Percentiles rank a stretch among this genome's conserved stretches.
Conservation (phyloP, 37 sponge, comb jelly and placozoan genomes). For the Tethya wilhelma region DNA sequence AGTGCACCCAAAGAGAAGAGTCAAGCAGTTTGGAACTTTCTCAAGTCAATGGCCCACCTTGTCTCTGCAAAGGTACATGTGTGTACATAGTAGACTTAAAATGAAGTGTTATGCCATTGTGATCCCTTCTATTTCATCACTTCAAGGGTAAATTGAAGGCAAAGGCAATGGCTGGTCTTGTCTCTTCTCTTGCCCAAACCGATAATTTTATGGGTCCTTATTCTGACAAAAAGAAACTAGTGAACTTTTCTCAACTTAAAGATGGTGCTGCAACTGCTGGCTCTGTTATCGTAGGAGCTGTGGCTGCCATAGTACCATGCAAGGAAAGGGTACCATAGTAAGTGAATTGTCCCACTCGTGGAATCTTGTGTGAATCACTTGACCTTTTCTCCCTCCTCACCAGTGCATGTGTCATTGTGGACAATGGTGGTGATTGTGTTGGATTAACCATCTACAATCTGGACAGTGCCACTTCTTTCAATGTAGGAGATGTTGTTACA, state of each 20-base stretch:
- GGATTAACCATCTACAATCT: conserved; percentile 73
- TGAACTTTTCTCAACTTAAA: not conserved
- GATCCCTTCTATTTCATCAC: not conserved
- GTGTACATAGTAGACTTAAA: not conserved
- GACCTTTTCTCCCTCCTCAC: not conserved
- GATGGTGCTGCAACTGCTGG: conserved; percentile 8
- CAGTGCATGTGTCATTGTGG: conserved; percentile 68
- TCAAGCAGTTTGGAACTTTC: not conserved
- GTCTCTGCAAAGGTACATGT: conserved; percentile 47
- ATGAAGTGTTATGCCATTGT: not conserved
- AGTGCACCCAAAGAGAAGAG: conserved; percentile 23
- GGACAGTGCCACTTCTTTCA: conserved; percentile 33
- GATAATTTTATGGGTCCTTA: not conserved
- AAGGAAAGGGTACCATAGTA: conserved; percentile 55
- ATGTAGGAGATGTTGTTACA: conserved; percentile 55
- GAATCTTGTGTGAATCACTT: not conserved
- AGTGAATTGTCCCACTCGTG: not conserved
- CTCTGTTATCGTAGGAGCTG: conserved; percentile 40
- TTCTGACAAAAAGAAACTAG: not conserved
- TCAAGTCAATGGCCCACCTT: conserved; percentile 37
- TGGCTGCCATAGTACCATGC: conserved; percentile 30
- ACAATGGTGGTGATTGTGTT: conserved; percentile 22
- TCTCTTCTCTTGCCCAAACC: conserved; percentile 4
- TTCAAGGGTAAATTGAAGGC: conserved; percentile 75
- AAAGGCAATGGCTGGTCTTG: conserved; percentile 31